Evolutionary conservation across 2,888 invertebrate species (phyloP).

Genomic region (Cephus spinipes): DNA sequence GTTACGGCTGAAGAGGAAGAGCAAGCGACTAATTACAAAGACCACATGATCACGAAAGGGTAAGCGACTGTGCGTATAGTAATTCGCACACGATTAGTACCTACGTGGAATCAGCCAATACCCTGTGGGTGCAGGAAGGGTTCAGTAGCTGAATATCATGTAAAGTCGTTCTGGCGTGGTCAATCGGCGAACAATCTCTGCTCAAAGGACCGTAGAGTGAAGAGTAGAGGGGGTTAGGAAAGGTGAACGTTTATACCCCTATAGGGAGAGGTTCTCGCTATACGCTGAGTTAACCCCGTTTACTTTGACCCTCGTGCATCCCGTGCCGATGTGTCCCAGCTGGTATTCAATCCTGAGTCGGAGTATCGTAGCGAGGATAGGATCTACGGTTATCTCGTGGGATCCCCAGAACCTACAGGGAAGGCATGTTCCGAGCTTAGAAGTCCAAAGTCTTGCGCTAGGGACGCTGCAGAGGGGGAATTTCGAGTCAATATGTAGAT

Average conservation of each 20-base stretch:
- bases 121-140: neutral
- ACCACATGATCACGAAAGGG: neutral
- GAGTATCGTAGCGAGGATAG: neutral
- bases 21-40: neutral
- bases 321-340: neutral
- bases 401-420: neutral
- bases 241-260: slow-evolving; percentile 24
- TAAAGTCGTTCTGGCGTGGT: slow-evolving; percentile 9
- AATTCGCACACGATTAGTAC: neutral
- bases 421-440: neutral
- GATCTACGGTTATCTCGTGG: neutral
- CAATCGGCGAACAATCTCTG: slow-evolving; percentile 25
- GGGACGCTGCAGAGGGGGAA: neutral
- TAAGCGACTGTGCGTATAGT: neutral
- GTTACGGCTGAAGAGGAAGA: neutral
- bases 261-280: slow-evolving; percentile 9
- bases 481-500: neutral
- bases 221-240: slow-evolving; percentile 16
- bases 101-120: neutral
- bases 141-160: neutral
- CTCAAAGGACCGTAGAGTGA: slow-evolving; percentile 16
- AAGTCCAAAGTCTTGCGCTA: neutral
- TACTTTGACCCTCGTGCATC: slow-evolving; percentile 7
- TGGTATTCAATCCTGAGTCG: neutral
- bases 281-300: slow-evolving; percentile 10